Evolutionary conservation across 2,797 vertebrate species (phyloP).

Genomic region (Trachurus trachurus): DNA sequence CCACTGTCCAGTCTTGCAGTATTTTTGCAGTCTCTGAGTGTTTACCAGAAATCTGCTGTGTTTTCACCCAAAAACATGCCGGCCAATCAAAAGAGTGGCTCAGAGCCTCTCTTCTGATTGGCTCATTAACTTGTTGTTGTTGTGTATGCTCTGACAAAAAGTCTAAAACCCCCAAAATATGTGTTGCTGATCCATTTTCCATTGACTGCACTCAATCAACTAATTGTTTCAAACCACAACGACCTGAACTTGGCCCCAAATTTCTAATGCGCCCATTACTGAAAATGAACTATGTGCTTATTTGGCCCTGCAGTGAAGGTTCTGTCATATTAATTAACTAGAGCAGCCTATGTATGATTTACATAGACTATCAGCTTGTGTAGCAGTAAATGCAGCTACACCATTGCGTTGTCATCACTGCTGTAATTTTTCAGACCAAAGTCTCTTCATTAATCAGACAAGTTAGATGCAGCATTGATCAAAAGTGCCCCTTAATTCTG

Average conservation of each 20-base stretch:
- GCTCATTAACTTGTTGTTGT: too few relatives aligned
- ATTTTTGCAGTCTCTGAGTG: too few relatives aligned
- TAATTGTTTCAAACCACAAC: background rate
- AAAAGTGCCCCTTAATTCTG: constrained; percentile 26
- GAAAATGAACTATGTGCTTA: background rate
- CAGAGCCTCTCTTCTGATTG: too few relatives aligned
- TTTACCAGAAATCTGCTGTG: too few relatives aligned
- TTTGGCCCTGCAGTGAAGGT: background rate
- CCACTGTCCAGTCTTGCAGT: too few relatives aligned
- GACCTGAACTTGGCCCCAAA: background rate
- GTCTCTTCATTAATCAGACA: constrained; percentile 5
- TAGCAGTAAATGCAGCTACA: background rate
- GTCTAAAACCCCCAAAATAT: background rate
- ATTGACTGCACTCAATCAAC: background rate
- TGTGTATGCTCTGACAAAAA: background rate
- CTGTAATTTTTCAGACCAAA: constrained; percentile 16
- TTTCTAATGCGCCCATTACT: background rate
- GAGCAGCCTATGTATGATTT: constrained; percentile 3
- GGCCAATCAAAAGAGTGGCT: too few relatives aligned
- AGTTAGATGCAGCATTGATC: constrained; percentile 22
- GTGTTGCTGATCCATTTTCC: background rate
- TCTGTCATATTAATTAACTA: background rate
- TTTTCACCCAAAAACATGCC: too few relatives aligned
- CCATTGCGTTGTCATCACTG: constrained; percentile 9
- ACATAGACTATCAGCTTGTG: background rate